Base-by-base conservation (phyloP, 2,797 vertebrate species). In the Pseudomugil tenellus region DNA sequence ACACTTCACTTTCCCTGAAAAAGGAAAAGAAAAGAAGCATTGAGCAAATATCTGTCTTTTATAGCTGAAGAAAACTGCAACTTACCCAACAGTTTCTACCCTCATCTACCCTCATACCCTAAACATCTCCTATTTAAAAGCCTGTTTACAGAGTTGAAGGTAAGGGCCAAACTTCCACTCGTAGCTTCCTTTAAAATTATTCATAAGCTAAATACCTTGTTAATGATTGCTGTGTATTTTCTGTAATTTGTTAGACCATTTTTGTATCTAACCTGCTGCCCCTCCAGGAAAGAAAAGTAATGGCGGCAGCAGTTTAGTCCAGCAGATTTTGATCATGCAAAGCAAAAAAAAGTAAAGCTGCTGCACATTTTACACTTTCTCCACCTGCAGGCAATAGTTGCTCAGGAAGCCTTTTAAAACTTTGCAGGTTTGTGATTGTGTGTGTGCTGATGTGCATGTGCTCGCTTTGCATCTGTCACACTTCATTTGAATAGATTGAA, bases 171-270 rank as follows among this genome's bases (percentile, higher is more conserved):
- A 58, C 46, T 55, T 25, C 25, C 28, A 61, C 13, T 16, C 58
- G 39, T 54, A 67, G 23, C 17, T 60, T 31, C 7, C 55, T 70
- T 63, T 6, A 64, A 72, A 54, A 54, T 59, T 29, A 53, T 61
- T 74, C 43, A 43, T 39, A 64, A 73, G 55, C 55, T 41, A 49
- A 62, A 43, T 73, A 0, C 29, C 54, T 81, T 61, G 59, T 67
- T 71, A 85, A 78, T 63, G 63, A 71, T 68, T 23, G n/a, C 43
- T 64, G 41, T 32, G 58, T 52, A 56, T 70, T 67, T 48, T 69
- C 35, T 21, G 37, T 28, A 58, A 55, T 63, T 56, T 35, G 23
- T 62, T 48, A 28, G 29, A 65, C 2, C 13, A 34, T 29, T 51
- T 67, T 46, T 35, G 48, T 26, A 74, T n/a, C n/a, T 29, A 53